A percentile compares a stretch with the other conserved stretches of the same genome.
Evolutionary conservation across 2,888 invertebrate genomes (phyloP).

Genomic region (Selenia dentaria): DNA sequence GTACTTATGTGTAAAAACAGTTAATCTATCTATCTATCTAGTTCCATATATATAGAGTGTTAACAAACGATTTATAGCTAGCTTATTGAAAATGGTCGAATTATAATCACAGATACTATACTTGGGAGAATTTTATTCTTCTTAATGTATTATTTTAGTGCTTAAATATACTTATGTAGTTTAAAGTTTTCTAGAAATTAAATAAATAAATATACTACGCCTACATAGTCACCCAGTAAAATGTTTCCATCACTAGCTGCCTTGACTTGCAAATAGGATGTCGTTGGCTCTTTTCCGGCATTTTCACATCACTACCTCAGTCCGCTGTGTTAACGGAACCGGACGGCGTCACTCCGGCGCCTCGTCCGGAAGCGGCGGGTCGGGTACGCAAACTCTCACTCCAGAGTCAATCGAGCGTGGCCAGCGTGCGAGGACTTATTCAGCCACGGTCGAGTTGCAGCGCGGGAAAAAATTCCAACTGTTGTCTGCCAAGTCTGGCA

Average conservation of each 20-base stretch:
- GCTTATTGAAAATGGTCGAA: no score
- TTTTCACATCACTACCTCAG: constrained; percentile 28
- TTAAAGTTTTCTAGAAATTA: no score
- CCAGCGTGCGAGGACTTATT: constrained; percentile 50
- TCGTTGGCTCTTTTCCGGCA: constrained; percentile 25
- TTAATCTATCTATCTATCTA: no score
- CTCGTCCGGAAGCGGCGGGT: constrained; percentile 62
- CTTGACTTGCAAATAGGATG: constrained; percentile 13
- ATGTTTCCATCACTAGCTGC: constrained; percentile 10
- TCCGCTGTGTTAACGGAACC: constrained; percentile 52
- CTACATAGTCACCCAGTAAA: no score
- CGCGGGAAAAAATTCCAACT: constrained; percentile 32
- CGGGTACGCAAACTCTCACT: constrained; percentile 65
- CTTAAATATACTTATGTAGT: no score
- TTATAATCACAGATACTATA: no score
- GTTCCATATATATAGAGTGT: no score
- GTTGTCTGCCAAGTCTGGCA: constrained; percentile 32
- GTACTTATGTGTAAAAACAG: no score
- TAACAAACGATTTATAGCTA: no score
- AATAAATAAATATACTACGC: no score
- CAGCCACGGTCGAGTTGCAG: constrained; percentile 44
- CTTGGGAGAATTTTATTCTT: no score
- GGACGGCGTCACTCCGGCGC: constrained; percentile 75
- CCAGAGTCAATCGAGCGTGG: constrained; percentile 59
- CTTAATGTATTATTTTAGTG: no score